Conservation (phyloP, 2,113 vertebrate genomes). For the Channa maculata region DNA sequence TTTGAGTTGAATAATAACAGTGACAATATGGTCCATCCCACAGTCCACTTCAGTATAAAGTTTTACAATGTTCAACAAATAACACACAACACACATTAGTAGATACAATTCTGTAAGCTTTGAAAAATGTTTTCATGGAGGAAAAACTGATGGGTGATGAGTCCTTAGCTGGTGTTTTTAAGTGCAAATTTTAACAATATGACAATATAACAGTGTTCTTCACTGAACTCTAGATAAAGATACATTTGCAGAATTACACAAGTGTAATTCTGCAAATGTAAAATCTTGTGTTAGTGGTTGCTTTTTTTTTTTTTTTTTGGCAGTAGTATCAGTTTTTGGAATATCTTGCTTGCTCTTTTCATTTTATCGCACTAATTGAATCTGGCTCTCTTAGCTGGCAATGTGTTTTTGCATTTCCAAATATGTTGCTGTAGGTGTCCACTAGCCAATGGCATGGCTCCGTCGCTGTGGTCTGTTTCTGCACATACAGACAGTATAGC, state of each 20-base stretch:
- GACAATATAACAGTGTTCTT: constrained; percentile 1
- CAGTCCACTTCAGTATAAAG: constrained; percentile 15
- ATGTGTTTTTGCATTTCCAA: constrained; percentile 61
- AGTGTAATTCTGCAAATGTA: constrained; percentile 13
- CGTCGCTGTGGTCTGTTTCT: constrained; percentile 63
- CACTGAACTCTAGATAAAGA: background rate
- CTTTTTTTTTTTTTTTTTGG: constrained; percentile 39
- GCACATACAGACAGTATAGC: constrained; percentile 63
- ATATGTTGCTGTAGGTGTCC: constrained; percentile 76
- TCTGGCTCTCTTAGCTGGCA: constrained; percentile 67
- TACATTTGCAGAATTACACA: too few species aligned
- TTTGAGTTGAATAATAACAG: constrained; percentile 55
- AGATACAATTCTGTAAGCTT: background rate
- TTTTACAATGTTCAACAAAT: constrained; percentile 11
- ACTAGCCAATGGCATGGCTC: constrained; percentile 71
- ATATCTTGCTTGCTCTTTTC: constrained; percentile 71
- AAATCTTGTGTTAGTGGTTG: constrained; percentile 37
- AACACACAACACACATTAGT: background rate
- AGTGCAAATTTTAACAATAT: background rate
- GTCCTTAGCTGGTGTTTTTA: background rate
- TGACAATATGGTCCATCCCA: constrained; percentile 40
- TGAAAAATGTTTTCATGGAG: constrained; percentile 7
- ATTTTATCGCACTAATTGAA: constrained; percentile 72
- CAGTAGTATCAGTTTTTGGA: constrained; percentile 34
- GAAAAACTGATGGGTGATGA: background rate